phyloP scores from a whole-genome alignment of 2,888 invertebrate species.

The Drosophila anceps region DNA sequence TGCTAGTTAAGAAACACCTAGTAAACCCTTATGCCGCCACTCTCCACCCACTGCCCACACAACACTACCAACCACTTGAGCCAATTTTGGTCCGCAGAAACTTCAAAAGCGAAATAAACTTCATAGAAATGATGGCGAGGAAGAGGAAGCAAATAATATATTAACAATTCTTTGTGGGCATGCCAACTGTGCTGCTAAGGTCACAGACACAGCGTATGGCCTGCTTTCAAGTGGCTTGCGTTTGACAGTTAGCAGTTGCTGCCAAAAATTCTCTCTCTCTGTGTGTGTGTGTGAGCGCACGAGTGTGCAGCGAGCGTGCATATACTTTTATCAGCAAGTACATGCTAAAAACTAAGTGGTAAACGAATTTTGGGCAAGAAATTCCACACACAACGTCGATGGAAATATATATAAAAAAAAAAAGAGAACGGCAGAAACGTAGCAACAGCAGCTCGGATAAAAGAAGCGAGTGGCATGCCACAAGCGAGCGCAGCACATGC shows the following conservation, averaged over 20 bases:
- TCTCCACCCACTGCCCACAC: neutral
- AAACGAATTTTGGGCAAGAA: conserved; percentile 51
- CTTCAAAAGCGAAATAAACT: conserved; percentile 9
- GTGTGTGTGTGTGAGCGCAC: conserved; percentile 7
- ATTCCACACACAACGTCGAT: conserved; percentile 34
- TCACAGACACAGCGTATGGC: conserved; percentile 4
- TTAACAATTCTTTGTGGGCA: conserved; percentile 10
- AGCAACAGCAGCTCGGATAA: conserved; percentile 8
- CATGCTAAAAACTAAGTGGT: conserved; percentile 68
- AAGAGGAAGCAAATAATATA: neutral
- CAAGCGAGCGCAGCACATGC: conserved; percentile 28
- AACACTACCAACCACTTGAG: neutral
- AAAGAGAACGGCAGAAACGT: conserved; percentile 3
- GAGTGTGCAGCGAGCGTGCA: conserved; percentile 55
- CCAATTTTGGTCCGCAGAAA: neutral
- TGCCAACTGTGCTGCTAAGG: conserved; percentile 6
- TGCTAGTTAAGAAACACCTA: neutral
- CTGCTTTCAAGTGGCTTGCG: conserved; percentile 11
- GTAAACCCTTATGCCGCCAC: neutral
- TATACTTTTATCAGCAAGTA: conserved; percentile 61
- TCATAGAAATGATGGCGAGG: neutral
- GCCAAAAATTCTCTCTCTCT: conserved; percentile 29
- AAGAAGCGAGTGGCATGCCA: conserved; percentile 14
- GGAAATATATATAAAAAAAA: too few relatives aligned
- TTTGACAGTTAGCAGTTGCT: conserved; percentile 34